These are phyloP conservation scores for Polypedilum pembai DNA, from an alignment of 1,140 invertebrate species.

Conservation along the genomic window DNA sequence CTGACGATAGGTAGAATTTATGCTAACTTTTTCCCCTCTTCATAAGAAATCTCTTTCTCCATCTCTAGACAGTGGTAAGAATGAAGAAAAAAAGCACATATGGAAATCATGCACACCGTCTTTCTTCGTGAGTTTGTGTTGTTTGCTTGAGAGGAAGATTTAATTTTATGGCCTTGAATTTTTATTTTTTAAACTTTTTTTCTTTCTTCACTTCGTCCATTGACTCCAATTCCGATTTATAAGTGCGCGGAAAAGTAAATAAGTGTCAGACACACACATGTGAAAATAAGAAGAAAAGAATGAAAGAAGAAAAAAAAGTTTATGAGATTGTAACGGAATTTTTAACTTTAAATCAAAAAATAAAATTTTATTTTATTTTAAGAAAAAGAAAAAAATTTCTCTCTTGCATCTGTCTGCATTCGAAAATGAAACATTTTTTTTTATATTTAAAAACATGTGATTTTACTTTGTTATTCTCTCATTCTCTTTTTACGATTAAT, in stretches of 20 bases:
- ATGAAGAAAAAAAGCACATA: not conserved
- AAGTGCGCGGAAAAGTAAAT: not conserved
- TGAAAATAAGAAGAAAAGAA: not conserved
- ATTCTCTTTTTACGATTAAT: not conserved
- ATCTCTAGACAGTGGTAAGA: not conserved
- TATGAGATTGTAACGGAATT: not conserved
- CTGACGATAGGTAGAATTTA: not conserved
- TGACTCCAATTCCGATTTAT: not conserved
- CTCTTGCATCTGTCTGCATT: too few relatives aligned
- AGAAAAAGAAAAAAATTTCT: too few relatives aligned
- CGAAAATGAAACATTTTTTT: conserved; percentile 15
- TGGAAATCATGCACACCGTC: conserved; percentile 4
- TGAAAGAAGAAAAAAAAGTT: not conserved
- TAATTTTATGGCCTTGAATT: conserved; percentile 28
- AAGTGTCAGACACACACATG: not conserved
- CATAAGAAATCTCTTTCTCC: not conserved
- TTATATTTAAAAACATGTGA: not conserved
- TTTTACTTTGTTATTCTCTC: not conserved
- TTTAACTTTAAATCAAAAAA: not conserved
- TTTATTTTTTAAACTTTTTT: conserved; percentile 15
- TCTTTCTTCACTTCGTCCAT: conserved; percentile 19
- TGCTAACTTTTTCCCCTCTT: not conserved
- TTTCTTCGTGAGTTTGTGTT: not conserved
- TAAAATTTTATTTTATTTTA: not conserved
- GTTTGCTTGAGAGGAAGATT: not conserved